These are phyloP conservation scores for Trochalopteron elliotii DNA, from an alignment of 2,113 vertebrate species.

Conservation along the genomic window DNA sequence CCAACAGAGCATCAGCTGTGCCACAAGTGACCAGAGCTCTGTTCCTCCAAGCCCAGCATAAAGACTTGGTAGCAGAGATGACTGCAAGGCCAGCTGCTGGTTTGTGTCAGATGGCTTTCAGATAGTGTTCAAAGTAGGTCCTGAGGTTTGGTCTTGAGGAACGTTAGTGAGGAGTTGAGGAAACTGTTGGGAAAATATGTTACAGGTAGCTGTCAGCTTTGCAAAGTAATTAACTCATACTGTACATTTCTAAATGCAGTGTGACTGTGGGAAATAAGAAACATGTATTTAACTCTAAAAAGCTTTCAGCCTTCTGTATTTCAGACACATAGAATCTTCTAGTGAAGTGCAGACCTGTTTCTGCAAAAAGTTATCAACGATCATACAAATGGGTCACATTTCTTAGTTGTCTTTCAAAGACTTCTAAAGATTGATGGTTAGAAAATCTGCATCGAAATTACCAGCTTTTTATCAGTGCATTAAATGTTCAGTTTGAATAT, in stretches of 20 bases:
- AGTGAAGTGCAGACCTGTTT: neutral
- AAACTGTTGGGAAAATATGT: neutral
- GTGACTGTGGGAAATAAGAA: neutral
- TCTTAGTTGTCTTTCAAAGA: neutral
- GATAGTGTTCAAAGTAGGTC: neutral
- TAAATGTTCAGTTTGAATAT: neutral
- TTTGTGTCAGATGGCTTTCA: neutral
- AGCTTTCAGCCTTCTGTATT: neutral
- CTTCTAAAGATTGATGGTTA: neutral
- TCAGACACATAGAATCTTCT: neutral
- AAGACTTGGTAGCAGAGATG: neutral
- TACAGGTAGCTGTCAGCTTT: neutral
- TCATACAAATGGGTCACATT: neutral
- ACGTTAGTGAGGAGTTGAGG: fast-evolving
- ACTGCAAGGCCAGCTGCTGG: neutral
- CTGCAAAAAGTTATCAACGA: neutral
- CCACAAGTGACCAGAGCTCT: neutral
- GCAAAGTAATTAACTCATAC: neutral
- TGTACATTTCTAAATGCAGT: neutral
- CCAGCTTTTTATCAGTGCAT: neutral
- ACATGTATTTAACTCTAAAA: neutral
- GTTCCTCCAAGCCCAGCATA: neutral
- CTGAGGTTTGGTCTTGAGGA: neutral
- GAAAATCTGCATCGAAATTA: neutral
- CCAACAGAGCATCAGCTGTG: neutral